phyloP scores from a whole-genome alignment of 2,888 invertebrate species.

The Eupeodes latifasciatus region DNA sequence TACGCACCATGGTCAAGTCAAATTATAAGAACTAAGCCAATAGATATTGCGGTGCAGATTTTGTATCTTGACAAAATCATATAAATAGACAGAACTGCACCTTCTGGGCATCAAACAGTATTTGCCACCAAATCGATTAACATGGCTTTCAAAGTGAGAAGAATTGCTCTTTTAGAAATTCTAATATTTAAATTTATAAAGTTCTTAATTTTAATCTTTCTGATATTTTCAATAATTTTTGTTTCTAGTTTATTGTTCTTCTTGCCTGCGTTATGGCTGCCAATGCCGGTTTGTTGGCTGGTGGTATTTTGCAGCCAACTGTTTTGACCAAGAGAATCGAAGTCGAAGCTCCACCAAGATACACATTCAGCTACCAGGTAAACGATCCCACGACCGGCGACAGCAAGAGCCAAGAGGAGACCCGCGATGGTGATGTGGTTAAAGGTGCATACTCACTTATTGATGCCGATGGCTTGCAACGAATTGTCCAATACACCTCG shows the following conservation, averaged over 20 bases:
- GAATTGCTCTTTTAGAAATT: neutral
- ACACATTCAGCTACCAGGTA: conserved; percentile 77
- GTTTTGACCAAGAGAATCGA: conserved; percentile 28
- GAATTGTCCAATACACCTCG: conserved; percentile 78
- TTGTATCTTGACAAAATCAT: conserved; percentile 40
- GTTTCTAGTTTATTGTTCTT: conserved; percentile 50
- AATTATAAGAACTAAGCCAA: neutral
- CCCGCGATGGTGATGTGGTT: conserved; percentile 77
- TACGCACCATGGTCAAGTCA: conserved; percentile 45
- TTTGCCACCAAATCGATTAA: conserved; percentile 52
- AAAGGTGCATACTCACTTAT: conserved; percentile 77
- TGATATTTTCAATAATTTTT: neutral
- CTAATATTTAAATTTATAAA: neutral
- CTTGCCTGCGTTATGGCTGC: conserved; percentile 35
- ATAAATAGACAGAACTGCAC: conserved; percentile 63
- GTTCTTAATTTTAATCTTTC: neutral
- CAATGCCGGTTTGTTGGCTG: conserved; percentile 26
- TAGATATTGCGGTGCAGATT: conserved; percentile 15
- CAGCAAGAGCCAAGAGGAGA: conserved; percentile 78
- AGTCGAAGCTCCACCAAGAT: conserved; percentile 68
- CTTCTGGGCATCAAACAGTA: conserved; percentile 52
- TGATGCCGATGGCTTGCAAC: conserved; percentile 77
- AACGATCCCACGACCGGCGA: conserved; percentile 78
- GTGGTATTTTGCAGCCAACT: conserved; percentile 41
- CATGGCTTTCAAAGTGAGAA: conserved; percentile 68